Conservation (phyloP, 2,113 vertebrate genomes). For the Hippocampus abdominalis region DNA sequence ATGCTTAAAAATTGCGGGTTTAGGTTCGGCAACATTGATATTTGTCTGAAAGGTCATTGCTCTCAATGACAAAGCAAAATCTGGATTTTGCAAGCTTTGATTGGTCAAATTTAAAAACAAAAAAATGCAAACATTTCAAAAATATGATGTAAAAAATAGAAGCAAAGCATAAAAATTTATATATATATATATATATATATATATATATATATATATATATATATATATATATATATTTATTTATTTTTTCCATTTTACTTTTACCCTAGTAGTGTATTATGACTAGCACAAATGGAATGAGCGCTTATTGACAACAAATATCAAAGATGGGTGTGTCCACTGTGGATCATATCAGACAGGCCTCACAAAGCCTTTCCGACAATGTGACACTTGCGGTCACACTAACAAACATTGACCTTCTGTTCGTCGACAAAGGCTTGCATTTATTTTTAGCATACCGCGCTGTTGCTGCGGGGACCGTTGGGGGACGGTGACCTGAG, state of each 20-base stretch:
- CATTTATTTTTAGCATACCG: constrained; percentile 41
- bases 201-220: too few relatives aligned
- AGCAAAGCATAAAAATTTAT: too few relatives aligned
- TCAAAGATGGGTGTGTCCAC: constrained; percentile 10
- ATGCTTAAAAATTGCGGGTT: too few relatives aligned
- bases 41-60: too few relatives aligned
- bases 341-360: constrained; percentile 13
- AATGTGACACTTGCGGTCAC: constrained; percentile 21
- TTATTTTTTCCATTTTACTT: neutral
- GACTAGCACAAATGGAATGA: neutral
- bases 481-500: neutral
- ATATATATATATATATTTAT: neutral
- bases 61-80: too few relatives aligned
- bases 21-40: too few relatives aligned
- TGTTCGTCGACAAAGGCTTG: constrained; percentile 21
- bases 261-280: neutral
- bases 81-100: too few relatives aligned
- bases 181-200: too few relatives aligned
- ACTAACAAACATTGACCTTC: constrained; percentile 23
- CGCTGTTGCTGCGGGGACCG: constrained; percentile 15
- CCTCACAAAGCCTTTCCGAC: constrained; percentile 22
- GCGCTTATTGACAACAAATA: neutral
- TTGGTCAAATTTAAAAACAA: too few relatives aligned
- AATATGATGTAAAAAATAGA: too few relatives aligned
- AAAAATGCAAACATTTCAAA: too few relatives aligned